A percentile compares a stretch with the other conserved stretches of the same genome.
These are phyloP conservation scores for Holothuria glaberrima DNA, from an alignment of 35 echinoderm and acorn worm species.

Conservation along the genomic window DNA sequence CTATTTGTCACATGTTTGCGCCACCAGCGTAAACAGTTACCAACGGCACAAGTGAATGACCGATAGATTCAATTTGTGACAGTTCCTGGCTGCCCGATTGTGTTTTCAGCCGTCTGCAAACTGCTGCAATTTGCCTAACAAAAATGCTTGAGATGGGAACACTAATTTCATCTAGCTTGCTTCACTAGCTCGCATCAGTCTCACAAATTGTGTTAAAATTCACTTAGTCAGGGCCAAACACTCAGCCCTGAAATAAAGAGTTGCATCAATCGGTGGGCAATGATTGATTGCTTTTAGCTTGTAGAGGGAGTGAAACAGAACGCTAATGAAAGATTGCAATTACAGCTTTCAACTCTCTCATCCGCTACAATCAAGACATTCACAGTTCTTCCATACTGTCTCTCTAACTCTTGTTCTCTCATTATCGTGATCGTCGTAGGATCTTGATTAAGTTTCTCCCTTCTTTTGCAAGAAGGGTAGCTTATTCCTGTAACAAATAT, in stretches of 20 bases:
- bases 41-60: constrained; percentile 61
- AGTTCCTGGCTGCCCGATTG: constrained; percentile 57
- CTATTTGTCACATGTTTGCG: constrained; percentile 55
- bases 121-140: constrained; percentile 61
- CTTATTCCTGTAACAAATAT: constrained; percentile 7
- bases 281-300: constrained; percentile 68
- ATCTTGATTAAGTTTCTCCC: constrained; percentile 53
- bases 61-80: constrained; percentile 66
- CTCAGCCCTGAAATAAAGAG: constrained; percentile 40
- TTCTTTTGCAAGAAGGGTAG: constrained; percentile 13
- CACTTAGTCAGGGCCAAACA: constrained; percentile 69
- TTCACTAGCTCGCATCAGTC: constrained; percentile 63
- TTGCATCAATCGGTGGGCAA: constrained; percentile 53
- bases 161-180: constrained; percentile 72
- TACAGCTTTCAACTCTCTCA: constrained; percentile 64
- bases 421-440: constrained; percentile 39
- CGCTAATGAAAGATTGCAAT: constrained; percentile 71
- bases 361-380: constrained; percentile 56
- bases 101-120: constrained; percentile 67
- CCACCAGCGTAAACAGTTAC: constrained; percentile 53
- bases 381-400: constrained; percentile 38
- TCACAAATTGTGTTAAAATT: constrained; percentile 70
- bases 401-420: constrained; percentile 34
- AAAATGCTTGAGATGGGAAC: constrained; percentile 63
- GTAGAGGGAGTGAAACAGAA: constrained; percentile 68